These are phyloP conservation scores for Caenorhabditis parvicauda DNA, from an alignment of 2,888 invertebrate species.

Conservation along the genomic window DNA sequence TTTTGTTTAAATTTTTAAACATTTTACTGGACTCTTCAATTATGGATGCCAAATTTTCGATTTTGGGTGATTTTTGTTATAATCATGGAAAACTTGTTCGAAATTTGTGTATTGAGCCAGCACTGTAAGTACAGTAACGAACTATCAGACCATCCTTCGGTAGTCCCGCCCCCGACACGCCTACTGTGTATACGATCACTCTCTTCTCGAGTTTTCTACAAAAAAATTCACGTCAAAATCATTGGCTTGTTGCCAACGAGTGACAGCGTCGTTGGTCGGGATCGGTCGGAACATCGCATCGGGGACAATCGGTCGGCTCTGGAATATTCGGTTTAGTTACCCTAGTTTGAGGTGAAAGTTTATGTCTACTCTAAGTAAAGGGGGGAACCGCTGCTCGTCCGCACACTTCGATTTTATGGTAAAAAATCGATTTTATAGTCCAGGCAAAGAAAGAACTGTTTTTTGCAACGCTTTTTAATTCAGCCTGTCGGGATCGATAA, in stretches of 20 bases:
- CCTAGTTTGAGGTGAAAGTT: too few species aligned
- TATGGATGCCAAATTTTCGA: too few species aligned
- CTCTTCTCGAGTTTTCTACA: not conserved
- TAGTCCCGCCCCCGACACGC: too few species aligned
- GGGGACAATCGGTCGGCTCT: conserved; percentile 15
- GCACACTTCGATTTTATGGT: not conserved
- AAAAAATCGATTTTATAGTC: too few species aligned
- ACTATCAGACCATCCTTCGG: not conserved
- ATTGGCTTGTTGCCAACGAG: conserved; percentile 26
- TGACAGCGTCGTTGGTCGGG: conserved; percentile 18
- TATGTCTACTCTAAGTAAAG: too few species aligned
- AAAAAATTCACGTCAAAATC: not conserved
- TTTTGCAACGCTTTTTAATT: too few species aligned
- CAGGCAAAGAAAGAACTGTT: too few species aligned
- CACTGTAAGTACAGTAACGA: not conserved
- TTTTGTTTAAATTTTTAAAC: too few species aligned
- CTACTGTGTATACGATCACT: too few species aligned
- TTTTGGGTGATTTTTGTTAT: not conserved
- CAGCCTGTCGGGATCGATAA: too few species aligned
- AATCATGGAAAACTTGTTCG: not conserved
- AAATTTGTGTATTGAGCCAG: not conserved
- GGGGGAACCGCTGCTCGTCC: conserved; percentile 7
- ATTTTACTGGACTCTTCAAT: not conserved
- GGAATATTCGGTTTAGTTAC: too few species aligned
- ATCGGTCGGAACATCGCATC: conserved; percentile 35